Percentiles rank a stretch among this genome's conserved stretches.
phyloP scores from a whole-genome alignment of 1,140 invertebrate species.

The Rhizoglyphus robini region DNA sequence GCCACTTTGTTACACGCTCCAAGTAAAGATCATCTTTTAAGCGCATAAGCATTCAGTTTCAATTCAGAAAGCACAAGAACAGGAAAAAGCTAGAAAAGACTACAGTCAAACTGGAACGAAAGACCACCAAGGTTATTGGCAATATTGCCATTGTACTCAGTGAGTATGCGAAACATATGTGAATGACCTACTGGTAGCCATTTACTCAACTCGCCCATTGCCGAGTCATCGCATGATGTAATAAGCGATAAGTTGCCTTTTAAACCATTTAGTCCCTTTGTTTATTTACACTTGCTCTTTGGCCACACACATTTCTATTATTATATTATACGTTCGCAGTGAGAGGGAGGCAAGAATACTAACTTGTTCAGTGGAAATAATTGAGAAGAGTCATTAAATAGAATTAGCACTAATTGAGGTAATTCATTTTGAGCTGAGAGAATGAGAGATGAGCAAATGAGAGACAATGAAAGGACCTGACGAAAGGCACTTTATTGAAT shows the following conservation, averaged over 20 bases:
- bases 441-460: too few species aligned
- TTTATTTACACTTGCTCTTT: background rate
- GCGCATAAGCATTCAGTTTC: too few species aligned
- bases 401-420: conserved; percentile 4
- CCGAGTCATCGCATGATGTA: too few species aligned
- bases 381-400: background rate
- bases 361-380: too few species aligned
- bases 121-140: conserved; percentile 97
- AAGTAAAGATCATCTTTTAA: too few species aligned
- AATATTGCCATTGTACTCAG: too few species aligned
- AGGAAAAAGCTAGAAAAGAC: conserved; percentile 91
- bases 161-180: conserved; percentile 40
- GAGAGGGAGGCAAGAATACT: too few species aligned
- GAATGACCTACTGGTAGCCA: too few species aligned
- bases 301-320: conserved; percentile 1
- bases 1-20: too few species aligned
- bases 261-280: background rate
- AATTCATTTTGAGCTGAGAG: conserved; percentile 3
- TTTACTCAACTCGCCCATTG: too few species aligned
- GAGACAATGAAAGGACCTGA: too few species aligned
- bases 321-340: too few species aligned
- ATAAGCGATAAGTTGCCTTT: background rate
- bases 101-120: conserved; percentile 84
- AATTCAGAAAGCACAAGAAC: conserved; percentile 46
- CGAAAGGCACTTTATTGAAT: background rate